A percentile compares a stretch with the other conserved stretches of the same genome.
Evolutionary conservation across 2,888 invertebrate species (phyloP).

Genomic region (Chromoteleia sp.): DNA sequence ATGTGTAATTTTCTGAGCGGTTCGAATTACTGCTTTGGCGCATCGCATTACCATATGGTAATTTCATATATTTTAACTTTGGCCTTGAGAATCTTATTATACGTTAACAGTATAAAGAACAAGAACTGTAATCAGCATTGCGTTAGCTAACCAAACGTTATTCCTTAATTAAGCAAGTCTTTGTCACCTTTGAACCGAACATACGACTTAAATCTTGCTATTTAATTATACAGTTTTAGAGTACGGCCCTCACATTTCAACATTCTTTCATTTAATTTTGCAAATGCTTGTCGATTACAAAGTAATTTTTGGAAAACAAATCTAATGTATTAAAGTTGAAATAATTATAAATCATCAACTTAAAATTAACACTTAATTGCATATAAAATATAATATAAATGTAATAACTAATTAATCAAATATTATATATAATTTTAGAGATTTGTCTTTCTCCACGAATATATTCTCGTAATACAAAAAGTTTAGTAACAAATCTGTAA

Average conservation of each 20-base stretch:
- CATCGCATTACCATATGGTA: constrained; percentile 77
- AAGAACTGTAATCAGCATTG: constrained; percentile 35
- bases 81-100: constrained; percentile 57
- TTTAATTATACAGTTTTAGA: neutral
- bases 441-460: no score
- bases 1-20: constrained; percentile 75
- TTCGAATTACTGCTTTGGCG: constrained; percentile 74
- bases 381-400: no score
- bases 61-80: constrained; percentile 69
- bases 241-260: neutral
- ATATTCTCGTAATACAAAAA: no score
- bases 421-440: no score
- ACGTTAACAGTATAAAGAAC: constrained; percentile 15
- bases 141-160: constrained; percentile 35
- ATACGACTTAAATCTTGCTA: neutral
- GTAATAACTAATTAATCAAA: no score
- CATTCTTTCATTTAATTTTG: neutral
- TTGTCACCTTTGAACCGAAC: constrained; percentile 18
- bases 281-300: neutral
- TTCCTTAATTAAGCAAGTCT: constrained; percentile 32
- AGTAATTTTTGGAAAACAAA: no score
- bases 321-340: no score
- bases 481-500: no score
- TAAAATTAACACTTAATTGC: no score
- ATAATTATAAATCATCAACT: no score